These are phyloP conservation scores for Psophia crepitans DNA, from an alignment of 2,113 vertebrate species.

Conservation along the genomic window DNA sequence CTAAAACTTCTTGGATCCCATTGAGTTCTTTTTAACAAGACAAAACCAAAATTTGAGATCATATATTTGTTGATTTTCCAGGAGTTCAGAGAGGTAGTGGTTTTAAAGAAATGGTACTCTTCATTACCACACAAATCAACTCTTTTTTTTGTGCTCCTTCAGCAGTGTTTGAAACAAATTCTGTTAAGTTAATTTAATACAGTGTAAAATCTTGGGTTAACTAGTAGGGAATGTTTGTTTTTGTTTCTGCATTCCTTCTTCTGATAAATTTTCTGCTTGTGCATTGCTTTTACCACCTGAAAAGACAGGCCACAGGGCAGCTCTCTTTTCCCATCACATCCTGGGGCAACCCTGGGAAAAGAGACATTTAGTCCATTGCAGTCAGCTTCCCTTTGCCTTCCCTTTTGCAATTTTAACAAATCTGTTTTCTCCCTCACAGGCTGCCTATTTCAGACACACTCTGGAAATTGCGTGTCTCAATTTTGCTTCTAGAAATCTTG, in stretches of 20 bases:
- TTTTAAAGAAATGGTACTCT: background rate
- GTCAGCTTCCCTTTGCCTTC: background rate
- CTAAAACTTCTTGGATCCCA: background rate
- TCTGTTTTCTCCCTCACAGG: background rate
- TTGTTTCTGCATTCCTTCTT: background rate
- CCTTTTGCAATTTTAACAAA: conserved; percentile 12
- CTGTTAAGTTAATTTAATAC: background rate
- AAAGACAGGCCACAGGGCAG: background rate
- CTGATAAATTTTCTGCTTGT: background rate
- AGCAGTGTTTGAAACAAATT: background rate
- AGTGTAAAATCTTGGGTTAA: background rate
- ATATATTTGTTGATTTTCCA: background rate
- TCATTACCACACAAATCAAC: background rate
- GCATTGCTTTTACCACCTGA: background rate
- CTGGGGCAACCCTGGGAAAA: background rate
- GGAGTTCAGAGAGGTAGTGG: background rate
- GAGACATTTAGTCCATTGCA: background rate
- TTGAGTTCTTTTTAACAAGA: background rate
- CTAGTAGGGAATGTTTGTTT: background rate
- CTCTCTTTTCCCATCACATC: background rate
- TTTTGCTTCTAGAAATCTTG: conserved; percentile 35
- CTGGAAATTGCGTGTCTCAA: background rate
- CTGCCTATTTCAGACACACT: conserved; percentile 18
- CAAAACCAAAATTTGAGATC: background rate
- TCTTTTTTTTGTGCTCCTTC: background rate